A percentile compares a stretch with the other conserved stretches of the same genome.
Conservation (phyloP, 2,113 vertebrate genomes). For the Pelecanus crispus region DNA sequence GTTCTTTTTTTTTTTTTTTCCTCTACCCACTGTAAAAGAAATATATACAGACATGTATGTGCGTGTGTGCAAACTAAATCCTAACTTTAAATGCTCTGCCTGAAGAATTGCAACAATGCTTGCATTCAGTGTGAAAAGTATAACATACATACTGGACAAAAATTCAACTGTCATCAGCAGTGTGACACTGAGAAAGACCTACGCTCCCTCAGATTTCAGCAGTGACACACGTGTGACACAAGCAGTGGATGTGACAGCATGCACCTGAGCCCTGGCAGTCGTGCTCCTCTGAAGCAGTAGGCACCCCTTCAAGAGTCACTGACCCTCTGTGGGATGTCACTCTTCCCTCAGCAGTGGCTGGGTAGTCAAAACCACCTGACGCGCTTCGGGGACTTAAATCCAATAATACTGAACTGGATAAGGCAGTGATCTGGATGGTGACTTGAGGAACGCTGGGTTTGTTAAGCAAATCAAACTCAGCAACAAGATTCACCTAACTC, state of each 20-base stretch:
- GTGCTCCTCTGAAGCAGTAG: background rate
- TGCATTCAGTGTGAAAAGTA: background rate
- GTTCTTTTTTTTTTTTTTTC: background rate
- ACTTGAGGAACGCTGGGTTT: background rate
- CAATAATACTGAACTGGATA: background rate
- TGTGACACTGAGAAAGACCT: background rate
- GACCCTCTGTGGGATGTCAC: background rate
- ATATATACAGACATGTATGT: background rate
- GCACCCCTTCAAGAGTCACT: background rate
- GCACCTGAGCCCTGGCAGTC: too few relatives aligned
- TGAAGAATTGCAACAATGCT: background rate
- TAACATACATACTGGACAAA: background rate
- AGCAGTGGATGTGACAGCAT: too few relatives aligned
- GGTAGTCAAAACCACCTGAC: background rate
- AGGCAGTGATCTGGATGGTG: background rate
- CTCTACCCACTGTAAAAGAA: background rate
- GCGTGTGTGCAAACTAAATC: background rate
- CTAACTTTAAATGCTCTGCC: background rate
- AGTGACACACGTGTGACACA: accelerated
- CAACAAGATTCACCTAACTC: background rate
- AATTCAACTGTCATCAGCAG: background rate
- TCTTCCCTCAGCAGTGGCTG: background rate
- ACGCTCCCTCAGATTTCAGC: background rate
- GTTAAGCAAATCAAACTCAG: background rate
- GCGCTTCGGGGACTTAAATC: background rate